Base-by-base conservation (phyloP, 2,797 vertebrate genomes). In the Falco concolor region DNA sequence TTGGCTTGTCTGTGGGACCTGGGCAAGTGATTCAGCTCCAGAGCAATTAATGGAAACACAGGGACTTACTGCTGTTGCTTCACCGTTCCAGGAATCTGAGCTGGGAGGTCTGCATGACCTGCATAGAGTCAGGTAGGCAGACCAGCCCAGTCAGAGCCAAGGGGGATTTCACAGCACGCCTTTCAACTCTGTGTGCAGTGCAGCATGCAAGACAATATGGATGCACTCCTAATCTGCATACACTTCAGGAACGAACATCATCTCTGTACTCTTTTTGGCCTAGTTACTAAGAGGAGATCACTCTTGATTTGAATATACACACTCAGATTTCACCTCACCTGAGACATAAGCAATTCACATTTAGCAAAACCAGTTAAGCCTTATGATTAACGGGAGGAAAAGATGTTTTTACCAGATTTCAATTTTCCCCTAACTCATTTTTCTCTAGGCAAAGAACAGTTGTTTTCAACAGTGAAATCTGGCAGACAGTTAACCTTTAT, bases 401-500 rank as follows among this genome's bases (percentile, higher is more conserved):
- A 81, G 45, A 75, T 64, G 27, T 23, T 87, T 93, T 87, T 67
- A 73, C 82, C 40, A 67, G 44, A 78, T 95, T 92, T 74, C 8
- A 72, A 22, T 95, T 95, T 93, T 18, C 57, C 61, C 90, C 67
- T 80, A 92, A 60, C 61, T 81, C 53, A 53, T 89, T 92, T 86
- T 93, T 95, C 82, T 92, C 63, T 84, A 80, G 54, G 77, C 70
- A 95, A 89, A 91, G 87, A 94, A 92, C 67, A 93, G 96, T 89
- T 97, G 90, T 96, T 97, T 96, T 77, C 52, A 94, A 61, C 93
- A 84, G 68, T 74, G 45, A 52, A 90, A 90, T 89, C 72, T 97
- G 87, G 84, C 93, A 97, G 91, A 53, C 50, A 90, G 96, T 91
- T 96, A 91, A 97, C 94, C 87, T 97, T 95, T 90, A 89, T 94